Conservation (phyloP, 2,888 invertebrate genomes). For the Andrena camellia region DNA sequence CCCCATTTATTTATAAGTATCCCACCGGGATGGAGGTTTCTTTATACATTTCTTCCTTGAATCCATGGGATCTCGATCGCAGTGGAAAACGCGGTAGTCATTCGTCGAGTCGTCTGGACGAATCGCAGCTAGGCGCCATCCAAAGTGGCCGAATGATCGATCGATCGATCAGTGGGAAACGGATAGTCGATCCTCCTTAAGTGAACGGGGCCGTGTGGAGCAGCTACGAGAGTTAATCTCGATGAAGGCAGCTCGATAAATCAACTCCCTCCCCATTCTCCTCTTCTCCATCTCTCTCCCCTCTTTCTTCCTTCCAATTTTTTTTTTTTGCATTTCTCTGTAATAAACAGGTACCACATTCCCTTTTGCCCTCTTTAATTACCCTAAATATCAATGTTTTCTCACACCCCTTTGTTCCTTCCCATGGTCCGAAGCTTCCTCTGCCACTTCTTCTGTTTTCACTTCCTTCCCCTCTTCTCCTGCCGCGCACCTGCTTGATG, state of each 20-base stretch:
- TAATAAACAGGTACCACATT: not conserved
- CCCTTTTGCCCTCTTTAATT: not conserved
- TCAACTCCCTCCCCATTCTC: slow-evolving; percentile 48
- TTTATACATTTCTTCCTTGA: not conserved
- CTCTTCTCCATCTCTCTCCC: not conserved
- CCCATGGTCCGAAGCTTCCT: not conserved
- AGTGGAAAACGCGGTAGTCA: not conserved
- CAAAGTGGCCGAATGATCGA: slow-evolving; percentile 56
- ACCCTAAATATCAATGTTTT: not conserved
- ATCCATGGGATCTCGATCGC: not conserved
- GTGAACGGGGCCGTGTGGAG: slow-evolving; percentile 51
- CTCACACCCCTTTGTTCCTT: not conserved
- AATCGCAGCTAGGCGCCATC: slow-evolving; percentile 41
- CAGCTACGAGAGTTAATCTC: slow-evolving; percentile 65
- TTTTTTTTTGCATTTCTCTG: not conserved
- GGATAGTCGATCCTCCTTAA: slow-evolving; percentile 61
- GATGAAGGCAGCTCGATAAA: slow-evolving; percentile 64
- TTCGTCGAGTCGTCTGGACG: slow-evolving; percentile 28
- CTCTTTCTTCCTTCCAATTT: not conserved
- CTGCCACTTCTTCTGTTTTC: not conserved
- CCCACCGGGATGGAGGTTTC: not conserved
- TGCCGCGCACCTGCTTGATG: not conserved
- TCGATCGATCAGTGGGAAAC: slow-evolving; percentile 60
- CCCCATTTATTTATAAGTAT: not conserved
- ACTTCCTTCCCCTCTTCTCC: not conserved